A percentile compares a stretch with the other conserved stretches of the same genome.
Conservation (phyloP, 2,113 vertebrate species). For the Mirounga angustirostris region DNA sequence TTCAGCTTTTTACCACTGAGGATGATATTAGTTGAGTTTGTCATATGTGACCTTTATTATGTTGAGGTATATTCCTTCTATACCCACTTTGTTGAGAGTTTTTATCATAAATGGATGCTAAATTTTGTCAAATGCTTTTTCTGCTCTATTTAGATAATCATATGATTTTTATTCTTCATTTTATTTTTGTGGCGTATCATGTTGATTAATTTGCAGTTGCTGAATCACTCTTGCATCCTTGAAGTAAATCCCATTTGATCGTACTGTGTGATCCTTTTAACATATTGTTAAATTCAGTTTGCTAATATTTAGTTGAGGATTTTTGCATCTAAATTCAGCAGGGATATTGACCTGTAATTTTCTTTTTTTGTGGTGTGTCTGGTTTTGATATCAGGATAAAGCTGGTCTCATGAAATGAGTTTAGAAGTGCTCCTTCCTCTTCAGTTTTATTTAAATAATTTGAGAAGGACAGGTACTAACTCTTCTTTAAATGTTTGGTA, state of each 20-base stretch:
- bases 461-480: neutral
- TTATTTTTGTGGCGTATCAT: neutral
- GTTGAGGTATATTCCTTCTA: neutral
- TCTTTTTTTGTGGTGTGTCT: neutral
- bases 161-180: neutral
- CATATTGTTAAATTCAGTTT: neutral
- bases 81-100: neutral
- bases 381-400: neutral
- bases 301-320: neutral
- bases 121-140: neutral
- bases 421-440: neutral
- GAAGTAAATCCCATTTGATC: neutral
- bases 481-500: neutral
- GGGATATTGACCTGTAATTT: neutral
- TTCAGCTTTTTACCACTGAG: neutral
- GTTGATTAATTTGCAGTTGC: neutral
- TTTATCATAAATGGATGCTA: neutral
- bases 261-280: neutral
- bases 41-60: neutral
- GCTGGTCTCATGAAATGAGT: neutral
- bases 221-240: neutral
- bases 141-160: neutral
- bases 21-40: neutral
- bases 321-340: neutral
- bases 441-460: neutral